Conservation (phyloP, 1,140 invertebrate genomes). For the Zaprionus davidi region DNA sequence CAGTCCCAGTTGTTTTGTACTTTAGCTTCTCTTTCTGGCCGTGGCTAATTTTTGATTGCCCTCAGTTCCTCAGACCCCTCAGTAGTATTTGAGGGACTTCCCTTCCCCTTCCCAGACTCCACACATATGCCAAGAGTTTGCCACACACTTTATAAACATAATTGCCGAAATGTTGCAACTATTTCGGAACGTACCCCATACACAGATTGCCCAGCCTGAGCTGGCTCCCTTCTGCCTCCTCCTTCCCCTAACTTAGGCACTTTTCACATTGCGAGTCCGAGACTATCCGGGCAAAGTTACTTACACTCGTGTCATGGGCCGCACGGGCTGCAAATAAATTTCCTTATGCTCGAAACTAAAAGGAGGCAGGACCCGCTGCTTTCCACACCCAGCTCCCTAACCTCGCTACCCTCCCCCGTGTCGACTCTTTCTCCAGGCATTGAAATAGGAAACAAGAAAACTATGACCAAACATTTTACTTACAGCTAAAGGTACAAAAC, state of each 20-base stretch:
- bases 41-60: constrained; percentile 56
- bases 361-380: constrained; percentile 1
- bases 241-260: not conserved
- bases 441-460: constrained; percentile 29
- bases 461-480: constrained; percentile 73
- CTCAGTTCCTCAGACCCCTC: not conserved
- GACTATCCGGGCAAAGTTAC: constrained; percentile 41
- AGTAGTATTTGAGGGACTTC: too few relatives aligned
- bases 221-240: not conserved
- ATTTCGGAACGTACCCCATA: constrained; percentile 27
- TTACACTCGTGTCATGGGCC: constrained; percentile 44
- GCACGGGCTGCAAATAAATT: constrained; percentile 54
- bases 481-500: constrained; percentile 61
- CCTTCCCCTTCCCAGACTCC: not conserved
- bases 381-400: not conserved
- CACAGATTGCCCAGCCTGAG: not conserved
- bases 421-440: not conserved
- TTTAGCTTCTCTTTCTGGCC: constrained; percentile 23
- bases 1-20: not conserved
- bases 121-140: not conserved
- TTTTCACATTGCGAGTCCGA: constrained; percentile 1
- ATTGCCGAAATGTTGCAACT: constrained; percentile 70
- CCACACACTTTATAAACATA: constrained; percentile 59
- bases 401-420: not conserved
- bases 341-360: constrained; percentile 37